phyloP scores from a whole-genome alignment of 2,888 invertebrate genomes.

The Cerastis leucographa region DNA sequence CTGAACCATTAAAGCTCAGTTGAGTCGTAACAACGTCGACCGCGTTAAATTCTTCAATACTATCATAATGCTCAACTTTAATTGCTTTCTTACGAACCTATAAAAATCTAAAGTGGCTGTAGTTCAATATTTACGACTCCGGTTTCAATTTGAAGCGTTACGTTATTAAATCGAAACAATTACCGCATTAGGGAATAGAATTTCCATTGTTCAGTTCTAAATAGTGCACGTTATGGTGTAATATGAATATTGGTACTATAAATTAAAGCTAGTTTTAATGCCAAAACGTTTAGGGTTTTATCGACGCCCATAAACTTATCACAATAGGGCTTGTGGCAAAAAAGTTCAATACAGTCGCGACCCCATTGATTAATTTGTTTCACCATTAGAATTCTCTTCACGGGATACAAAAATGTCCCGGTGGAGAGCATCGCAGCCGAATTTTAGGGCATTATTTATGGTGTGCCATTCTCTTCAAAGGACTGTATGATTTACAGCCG shows the following conservation, averaged over 20 bases:
- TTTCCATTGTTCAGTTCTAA: slow-evolving; percentile 56
- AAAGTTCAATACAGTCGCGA: slow-evolving; percentile 79
- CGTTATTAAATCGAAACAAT: slow-evolving; percentile 81
- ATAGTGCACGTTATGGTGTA: slow-evolving; percentile 23
- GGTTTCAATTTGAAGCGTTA: slow-evolving; percentile 81
- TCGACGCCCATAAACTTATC: slow-evolving; percentile 74
- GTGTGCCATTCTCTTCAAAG: slow-evolving; percentile 88
- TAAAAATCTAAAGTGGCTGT: slow-evolving; percentile 86
- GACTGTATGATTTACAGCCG: slow-evolving; percentile 89
- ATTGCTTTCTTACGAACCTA: slow-evolving; percentile 88
- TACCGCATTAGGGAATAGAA: slow-evolving; percentile 67
- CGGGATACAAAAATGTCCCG: slow-evolving; percentile 81
- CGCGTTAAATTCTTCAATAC: slow-evolving; percentile 89
- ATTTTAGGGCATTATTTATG: slow-evolving; percentile 88
- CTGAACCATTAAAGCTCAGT: slow-evolving; percentile 88
- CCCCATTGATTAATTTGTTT: slow-evolving; percentile 88
- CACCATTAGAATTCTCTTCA: slow-evolving; percentile 87
- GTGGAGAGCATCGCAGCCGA: slow-evolving; percentile 82
- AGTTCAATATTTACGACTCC: slow-evolving; percentile 82
- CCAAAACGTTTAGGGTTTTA: slow-evolving; percentile 57
- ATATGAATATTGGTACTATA: slow-evolving; percentile 29
- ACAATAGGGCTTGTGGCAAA: slow-evolving; percentile 77
- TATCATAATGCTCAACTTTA: slow-evolving; percentile 88
- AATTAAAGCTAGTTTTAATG: slow-evolving; percentile 43
- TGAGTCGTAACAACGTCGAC: slow-evolving; percentile 85